Percentiles rank a stretch among this genome's conserved stretches.
Conservation (phyloP, 2,888 invertebrate species). For the Tuberolachnus salignus region DNA sequence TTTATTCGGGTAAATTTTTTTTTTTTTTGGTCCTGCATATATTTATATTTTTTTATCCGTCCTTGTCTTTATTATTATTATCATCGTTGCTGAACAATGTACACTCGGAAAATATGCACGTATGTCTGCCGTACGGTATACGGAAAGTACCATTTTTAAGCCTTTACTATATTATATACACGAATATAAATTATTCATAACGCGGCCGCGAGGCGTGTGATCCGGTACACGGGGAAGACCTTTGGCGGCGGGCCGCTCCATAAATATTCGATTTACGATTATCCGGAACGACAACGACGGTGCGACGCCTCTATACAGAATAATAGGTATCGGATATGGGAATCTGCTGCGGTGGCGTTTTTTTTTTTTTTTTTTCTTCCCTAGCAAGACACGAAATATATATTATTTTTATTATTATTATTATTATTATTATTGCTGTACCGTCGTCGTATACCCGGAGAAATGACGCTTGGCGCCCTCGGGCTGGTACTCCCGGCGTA, state of each 20-base stretch:
- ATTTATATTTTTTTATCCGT: too few species aligned
- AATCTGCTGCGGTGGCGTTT: background rate
- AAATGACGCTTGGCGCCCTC: conserved; percentile 48
- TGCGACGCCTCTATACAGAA: background rate
- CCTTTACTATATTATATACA: background rate
- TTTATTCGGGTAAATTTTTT: too few species aligned
- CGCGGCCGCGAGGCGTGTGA: background rate
- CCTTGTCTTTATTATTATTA: too few species aligned
- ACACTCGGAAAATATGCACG: background rate
- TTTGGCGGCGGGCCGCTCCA: conserved; percentile 19
- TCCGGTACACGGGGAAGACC: background rate
- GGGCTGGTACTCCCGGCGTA: background rate
- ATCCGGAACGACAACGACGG: background rate
- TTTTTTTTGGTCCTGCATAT: too few species aligned
- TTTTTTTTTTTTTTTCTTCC: too few species aligned
- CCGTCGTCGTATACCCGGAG: too few species aligned
- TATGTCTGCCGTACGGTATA: too few species aligned
- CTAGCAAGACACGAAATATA: too few species aligned
- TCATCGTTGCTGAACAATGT: background rate
- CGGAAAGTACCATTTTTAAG: conserved; percentile 27
- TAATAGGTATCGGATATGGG: background rate
- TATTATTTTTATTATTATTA: too few species aligned
- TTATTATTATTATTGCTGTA: too few species aligned
- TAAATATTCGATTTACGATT: conserved; percentile 15
- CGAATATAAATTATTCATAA: conserved; percentile 38